A percentile compares a stretch with the other conserved stretches of the same genome.
Conservation (phyloP, 2,888 invertebrate genomes). For the Mystacides longicornis region DNA sequence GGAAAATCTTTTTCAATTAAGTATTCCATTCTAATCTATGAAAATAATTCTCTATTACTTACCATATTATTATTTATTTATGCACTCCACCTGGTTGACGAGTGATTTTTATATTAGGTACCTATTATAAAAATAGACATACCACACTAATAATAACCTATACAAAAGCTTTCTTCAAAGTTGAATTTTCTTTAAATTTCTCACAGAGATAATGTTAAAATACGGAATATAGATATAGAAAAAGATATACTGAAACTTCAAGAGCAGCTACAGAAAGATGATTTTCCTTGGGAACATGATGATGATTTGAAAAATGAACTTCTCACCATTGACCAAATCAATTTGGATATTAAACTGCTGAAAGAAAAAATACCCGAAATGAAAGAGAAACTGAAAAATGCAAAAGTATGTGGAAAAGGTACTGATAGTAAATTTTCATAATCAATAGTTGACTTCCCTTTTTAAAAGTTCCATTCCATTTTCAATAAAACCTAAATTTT, state of each 20-base stretch:
- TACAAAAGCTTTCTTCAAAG: no score
- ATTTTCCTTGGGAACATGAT: slow-evolving; percentile 42
- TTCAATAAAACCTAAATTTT: not conserved
- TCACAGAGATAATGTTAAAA: slow-evolving; percentile 41
- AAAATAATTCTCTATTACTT: no score
- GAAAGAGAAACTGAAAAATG: slow-evolving; percentile 43
- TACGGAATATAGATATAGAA: slow-evolving; percentile 45
- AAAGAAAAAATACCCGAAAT: slow-evolving; percentile 39
- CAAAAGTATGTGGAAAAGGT: slow-evolving; percentile 46
- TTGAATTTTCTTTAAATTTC: slow-evolving; percentile 1
- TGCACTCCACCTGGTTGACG: no score
- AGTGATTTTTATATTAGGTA: no score
- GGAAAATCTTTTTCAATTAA: not conserved
- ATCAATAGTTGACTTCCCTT: no score
- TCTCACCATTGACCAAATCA: slow-evolving; percentile 37
- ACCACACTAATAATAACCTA: no score
- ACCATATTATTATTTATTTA: no score
- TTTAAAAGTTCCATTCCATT: no score
- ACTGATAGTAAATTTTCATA: no score
- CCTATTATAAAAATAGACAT: no score
- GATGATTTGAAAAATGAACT: slow-evolving; percentile 39
- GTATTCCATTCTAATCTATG: not conserved
- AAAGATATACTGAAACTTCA: slow-evolving; percentile 42
- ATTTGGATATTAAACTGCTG: slow-evolving; percentile 39
- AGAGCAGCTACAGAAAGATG: slow-evolving; percentile 40